These are phyloP conservation scores for Sternotherus odoratus DNA, from an alignment of 2,797 vertebrate genomes.

Conservation along the genomic window DNA sequence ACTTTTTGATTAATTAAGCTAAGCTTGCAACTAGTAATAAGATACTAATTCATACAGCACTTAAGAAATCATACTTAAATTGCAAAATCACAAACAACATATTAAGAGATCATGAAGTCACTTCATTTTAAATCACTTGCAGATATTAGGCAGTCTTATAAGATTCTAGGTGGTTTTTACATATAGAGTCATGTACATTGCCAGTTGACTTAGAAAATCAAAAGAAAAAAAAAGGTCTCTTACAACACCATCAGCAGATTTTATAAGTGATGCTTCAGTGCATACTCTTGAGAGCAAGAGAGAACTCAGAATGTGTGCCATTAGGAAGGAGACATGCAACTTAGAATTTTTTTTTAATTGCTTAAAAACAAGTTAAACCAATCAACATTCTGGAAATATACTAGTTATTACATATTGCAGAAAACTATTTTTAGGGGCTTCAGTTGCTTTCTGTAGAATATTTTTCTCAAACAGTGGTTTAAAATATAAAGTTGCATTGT, in stretches of 20 bases:
- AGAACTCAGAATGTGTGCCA: neutral
- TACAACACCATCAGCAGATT: too few relatives aligned
- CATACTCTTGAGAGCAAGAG: neutral
- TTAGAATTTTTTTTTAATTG: too few relatives aligned
- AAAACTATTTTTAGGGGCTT: neutral
- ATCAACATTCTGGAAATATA: neutral
- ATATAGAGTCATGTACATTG: neutral
- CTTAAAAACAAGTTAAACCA: neutral
- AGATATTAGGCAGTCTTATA: neutral
- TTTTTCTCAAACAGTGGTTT: neutral
- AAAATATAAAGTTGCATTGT: neutral
- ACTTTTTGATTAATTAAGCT: neutral
- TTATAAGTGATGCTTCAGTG: neutral
- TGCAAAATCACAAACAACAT: too few relatives aligned
- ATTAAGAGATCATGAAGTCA: too few relatives aligned
- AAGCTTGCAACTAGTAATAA: neutral
- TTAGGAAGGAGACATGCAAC: neutral
- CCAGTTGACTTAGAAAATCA: conserved; percentile 2
- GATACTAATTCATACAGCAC: neutral
- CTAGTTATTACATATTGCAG: neutral
- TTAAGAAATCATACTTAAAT: neutral
- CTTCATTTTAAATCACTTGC: neutral
- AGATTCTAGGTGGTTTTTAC: neutral
- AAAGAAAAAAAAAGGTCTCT: neutral
- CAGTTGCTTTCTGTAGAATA: neutral